Evolutionary conservation across 2,888 invertebrate genomes (phyloP).

Genomic region (Amiota mariae): DNA sequence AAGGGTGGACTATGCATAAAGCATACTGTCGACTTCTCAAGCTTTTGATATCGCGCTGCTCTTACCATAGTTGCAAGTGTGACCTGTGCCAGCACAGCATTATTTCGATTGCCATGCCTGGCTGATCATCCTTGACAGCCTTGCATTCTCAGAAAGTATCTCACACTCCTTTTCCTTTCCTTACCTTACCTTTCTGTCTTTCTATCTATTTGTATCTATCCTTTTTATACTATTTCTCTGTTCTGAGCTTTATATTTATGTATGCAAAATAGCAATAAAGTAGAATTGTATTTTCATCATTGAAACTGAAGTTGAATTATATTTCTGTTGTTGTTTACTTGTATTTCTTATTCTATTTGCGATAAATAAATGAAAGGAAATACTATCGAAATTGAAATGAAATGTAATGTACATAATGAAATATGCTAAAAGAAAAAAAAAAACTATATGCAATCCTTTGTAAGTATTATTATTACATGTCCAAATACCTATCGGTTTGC

Average conservation of each 20-base stretch:
- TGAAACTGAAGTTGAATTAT: slow-evolving; percentile 26
- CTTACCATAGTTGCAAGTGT: no score
- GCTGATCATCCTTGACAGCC: no score
- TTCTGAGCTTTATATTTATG: slow-evolving; percentile 43
- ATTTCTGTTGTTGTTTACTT: neutral
- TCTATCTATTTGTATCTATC: no score
- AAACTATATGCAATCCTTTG: neutral
- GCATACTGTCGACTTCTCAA: no score
- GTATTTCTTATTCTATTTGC: neutral
- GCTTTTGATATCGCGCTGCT: no score
- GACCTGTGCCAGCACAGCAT: no score
- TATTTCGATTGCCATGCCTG: no score
- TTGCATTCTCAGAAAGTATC: no score
- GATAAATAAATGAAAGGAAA: slow-evolving; percentile 34
- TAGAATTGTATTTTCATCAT: slow-evolving; percentile 51
- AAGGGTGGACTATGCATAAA: neutral
- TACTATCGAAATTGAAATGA: slow-evolving; percentile 11
- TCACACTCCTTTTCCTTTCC: no score
- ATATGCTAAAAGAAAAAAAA: neutral
- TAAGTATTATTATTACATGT: no score
- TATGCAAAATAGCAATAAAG: slow-evolving; percentile 62
- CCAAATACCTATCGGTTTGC: no score
- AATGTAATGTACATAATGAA: slow-evolving; percentile 4
- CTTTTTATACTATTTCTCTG: neutral
- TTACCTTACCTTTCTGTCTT: no score